Base-by-base conservation (phyloP, 2,113 vertebrate species). In the Vireo altiloquus region DNA sequence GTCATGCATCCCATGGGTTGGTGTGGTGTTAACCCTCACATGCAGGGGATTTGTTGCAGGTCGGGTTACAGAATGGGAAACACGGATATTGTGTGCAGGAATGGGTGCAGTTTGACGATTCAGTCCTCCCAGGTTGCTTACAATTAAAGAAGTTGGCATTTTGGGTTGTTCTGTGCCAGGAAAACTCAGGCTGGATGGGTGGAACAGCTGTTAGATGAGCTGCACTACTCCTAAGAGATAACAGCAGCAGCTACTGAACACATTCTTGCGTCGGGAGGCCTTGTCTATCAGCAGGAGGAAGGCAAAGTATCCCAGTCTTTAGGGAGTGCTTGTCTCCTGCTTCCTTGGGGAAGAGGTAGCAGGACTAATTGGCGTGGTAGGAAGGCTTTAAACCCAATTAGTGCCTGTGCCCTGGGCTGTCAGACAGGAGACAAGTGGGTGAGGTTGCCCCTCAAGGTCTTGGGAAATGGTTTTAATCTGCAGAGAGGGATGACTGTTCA, bases 1-100 rank as follows among this genome's bases (percentile, higher is more conserved):
- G 15, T 27, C 9, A 1, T 0, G 0, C 30, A n/a, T 42, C 8
- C 37, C 2, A 2, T 14, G 23, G 35, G 10, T 23, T 6, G 2
- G 5, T 10, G 53, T 11, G 27, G 28, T 33, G 14, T 3, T 44
- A 35, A 7, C 1, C 4, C 18, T 39, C 12, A 1, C 0, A 3
- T 7, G 14, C 11, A 10, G 16, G 19, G 65, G 31, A 11, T 53
- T 44, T 44, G 11, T 18, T 4, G 0, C 35, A 8, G 39, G 16
- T 57, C 7, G 1, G 31, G 9, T 33, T 54, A 8, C 59, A 15
- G 40, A 25, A 17, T 22, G 21, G 60, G 23, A 81, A 53, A 7
- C 4, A 9, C 14, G 3, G 7, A 1, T 8, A 1, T 3, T 7
- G 13, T 19, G 24, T 28, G 31, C 11, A 3, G 49, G 35, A 35